These are phyloP conservation scores for Lophotriccus pileatus DNA, from an alignment of 2,797 vertebrate species.

Conservation along the genomic window DNA sequence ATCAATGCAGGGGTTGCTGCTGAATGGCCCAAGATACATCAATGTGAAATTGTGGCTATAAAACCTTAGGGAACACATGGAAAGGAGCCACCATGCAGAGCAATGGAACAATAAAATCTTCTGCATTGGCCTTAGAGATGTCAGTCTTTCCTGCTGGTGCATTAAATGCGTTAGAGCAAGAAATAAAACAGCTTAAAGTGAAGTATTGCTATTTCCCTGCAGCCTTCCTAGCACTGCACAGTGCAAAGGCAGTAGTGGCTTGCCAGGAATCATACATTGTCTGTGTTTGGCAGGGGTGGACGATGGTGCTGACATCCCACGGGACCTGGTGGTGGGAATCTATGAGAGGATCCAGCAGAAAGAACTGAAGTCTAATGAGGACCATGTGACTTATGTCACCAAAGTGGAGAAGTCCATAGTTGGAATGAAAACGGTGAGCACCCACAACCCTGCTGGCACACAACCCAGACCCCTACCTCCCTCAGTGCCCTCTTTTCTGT, in stretches of 20 bases:
- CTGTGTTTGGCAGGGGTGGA: slow-evolving; percentile 85
- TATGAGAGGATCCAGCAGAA: slow-evolving; percentile 97
- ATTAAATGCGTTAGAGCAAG: background rate
- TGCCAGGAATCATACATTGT: background rate
- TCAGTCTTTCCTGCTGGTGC: background rate
- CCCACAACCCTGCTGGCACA: background rate
- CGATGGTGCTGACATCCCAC: slow-evolving; percentile 95
- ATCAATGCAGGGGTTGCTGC: slow-evolving; percentile 42
- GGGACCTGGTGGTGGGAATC: slow-evolving; percentile 96
- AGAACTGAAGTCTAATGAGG: slow-evolving; percentile 96
- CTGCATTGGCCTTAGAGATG: background rate
- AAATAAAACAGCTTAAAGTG: background rate
- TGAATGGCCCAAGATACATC: slow-evolving; percentile 3
- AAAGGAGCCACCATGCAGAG: slow-evolving; percentile 52
- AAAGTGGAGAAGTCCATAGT: slow-evolving; percentile 97
- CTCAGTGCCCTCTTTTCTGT: background rate
- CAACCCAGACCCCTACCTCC: background rate
- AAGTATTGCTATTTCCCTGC: background rate
- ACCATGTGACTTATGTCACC: slow-evolving; percentile 97
- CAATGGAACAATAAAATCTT: slow-evolving; percentile 26
- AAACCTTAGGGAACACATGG: slow-evolving; percentile 36
- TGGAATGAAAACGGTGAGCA: slow-evolving; percentile 90
- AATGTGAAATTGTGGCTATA: slow-evolving; percentile 27
- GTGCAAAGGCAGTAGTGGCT: background rate
- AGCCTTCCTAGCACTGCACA: background rate